Evolutionary conservation across 2,113 vertebrate species (phyloP), one percentile per base, ranked within the genome.

Genomic region (Serranochromis macrocephalus): DNA sequence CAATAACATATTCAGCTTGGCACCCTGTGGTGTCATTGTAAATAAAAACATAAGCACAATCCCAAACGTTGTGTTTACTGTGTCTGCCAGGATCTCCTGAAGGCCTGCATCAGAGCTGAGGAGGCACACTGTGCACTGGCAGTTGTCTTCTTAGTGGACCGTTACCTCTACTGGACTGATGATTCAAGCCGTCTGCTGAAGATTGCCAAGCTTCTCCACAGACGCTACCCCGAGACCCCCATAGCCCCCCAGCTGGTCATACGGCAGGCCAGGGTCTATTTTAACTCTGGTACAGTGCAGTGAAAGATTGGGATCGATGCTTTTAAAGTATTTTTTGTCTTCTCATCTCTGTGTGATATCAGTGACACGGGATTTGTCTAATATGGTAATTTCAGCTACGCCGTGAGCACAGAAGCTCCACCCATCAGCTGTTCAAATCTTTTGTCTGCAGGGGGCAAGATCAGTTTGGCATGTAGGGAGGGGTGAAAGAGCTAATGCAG

Each of bases 201-300:
- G 55, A 95, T 99, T 2, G 96, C 96, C 93, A 96, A 97, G 88
- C 94, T 94, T 24, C 95, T 99, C 80, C 98, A 99, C 95, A 86
- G 81, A 55, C 89, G 92, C 84, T 93, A 96, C 83, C 97, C 96
- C 1, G 7, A 84, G 1, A 91, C 94, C 0, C 97, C 98, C 0
- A 93, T 99, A 17, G 96, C 98, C 8, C 98, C 98, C 2, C 98
- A 99, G 96, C 84, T 99, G 95, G 96, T 99, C 82, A 97, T 99
- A 87, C 96, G 98, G 79, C 98, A 97, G 85, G 98, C 99, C 71
- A 97, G 98, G 7, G 89, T 99, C 16, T 97, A 97, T 1, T 89
- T 96, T 63, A 98, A 96, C 92, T 81, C 97, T 89, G 98, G 98
- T 99, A 94, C 86, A 80, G 26, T 42, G 26, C 17, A 26, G 3